Percentiles rank a stretch among this genome's conserved stretches.
Evolutionary conservation across 2,113 vertebrate species (phyloP).

Genomic region (Tupaia chinensis): DNA sequence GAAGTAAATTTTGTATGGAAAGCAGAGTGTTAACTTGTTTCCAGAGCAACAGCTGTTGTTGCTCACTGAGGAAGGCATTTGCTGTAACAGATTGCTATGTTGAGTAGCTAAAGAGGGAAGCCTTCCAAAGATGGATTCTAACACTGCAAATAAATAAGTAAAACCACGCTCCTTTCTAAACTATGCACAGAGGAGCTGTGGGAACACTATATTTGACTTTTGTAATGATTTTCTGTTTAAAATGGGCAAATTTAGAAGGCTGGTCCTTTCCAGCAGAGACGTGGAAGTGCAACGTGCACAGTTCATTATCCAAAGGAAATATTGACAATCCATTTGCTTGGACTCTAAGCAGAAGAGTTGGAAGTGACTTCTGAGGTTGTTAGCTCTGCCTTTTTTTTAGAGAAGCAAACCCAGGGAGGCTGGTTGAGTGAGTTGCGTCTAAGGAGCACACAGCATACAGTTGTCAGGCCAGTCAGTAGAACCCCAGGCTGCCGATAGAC

Average conservation of each 20-base stretch:
- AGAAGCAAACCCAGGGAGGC: background rate
- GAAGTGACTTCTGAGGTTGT: background rate
- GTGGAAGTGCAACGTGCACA: background rate
- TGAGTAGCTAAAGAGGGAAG: conserved; percentile 56
- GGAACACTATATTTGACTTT: conserved; percentile 65
- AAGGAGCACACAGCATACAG: background rate
- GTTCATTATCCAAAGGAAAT: background rate
- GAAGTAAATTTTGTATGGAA: background rate
- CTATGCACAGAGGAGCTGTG: background rate
- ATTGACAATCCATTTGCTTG: background rate
- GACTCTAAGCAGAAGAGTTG: background rate
- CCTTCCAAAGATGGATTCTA: conserved; percentile 51
- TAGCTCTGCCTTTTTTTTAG: background rate
- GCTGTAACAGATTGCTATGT: conserved; percentile 39
- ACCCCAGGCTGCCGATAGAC: background rate
- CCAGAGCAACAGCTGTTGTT: conserved; percentile 61
- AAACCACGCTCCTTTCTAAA: background rate
- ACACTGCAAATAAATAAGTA: conserved; percentile 50
- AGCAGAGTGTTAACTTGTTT: conserved; percentile 61
- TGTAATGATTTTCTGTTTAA: conserved; percentile 31
- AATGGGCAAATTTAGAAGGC: background rate
- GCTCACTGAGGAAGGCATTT: conserved; percentile 44
- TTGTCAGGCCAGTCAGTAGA: background rate
- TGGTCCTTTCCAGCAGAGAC: background rate
- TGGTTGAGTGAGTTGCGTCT: background rate